phyloP scores from a whole-genome alignment of 2,113 vertebrate species.

The Chelonoidis abingdonii region DNA sequence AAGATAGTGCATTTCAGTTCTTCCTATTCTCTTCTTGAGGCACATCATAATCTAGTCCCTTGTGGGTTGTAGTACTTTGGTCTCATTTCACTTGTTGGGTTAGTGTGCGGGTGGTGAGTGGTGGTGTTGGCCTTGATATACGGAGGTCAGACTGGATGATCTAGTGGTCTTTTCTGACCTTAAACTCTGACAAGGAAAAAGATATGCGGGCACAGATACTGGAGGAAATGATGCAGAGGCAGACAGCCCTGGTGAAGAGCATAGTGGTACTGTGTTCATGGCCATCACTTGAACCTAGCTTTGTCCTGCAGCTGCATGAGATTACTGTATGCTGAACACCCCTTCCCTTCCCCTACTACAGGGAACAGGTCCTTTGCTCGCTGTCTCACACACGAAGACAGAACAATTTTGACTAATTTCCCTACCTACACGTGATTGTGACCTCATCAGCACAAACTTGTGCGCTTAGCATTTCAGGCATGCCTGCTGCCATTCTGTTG shows the following conservation, averaged over 20 bases:
- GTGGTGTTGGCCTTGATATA: too few species aligned
- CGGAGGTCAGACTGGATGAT: too few species aligned
- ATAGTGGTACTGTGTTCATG: accelerated
- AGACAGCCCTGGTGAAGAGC: neutral
- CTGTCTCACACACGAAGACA: too few species aligned
- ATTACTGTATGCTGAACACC: neutral
- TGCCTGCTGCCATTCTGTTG: accelerated
- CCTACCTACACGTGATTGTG: neutral
- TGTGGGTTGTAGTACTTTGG: too few species aligned
- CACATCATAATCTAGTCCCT: too few species aligned
- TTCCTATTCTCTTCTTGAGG: too few species aligned
- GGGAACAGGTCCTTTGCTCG: accelerated
- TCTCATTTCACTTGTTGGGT: too few species aligned
- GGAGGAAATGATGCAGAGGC: neutral
- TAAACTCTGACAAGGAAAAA: neutral
- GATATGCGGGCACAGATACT: neutral
- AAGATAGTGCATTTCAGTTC: too few species aligned
- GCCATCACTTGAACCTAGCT: neutral
- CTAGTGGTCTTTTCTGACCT: too few species aligned
- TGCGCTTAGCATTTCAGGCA: accelerated
- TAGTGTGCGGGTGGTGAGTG: too few species aligned
- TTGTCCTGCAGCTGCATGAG: neutral
- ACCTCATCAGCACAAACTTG: neutral
- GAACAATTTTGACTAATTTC: neutral
- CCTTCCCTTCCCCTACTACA: neutral